Evolutionary conservation across 2,113 vertebrate species (phyloP).

Genomic region (Podarcis raffonei): DNA sequence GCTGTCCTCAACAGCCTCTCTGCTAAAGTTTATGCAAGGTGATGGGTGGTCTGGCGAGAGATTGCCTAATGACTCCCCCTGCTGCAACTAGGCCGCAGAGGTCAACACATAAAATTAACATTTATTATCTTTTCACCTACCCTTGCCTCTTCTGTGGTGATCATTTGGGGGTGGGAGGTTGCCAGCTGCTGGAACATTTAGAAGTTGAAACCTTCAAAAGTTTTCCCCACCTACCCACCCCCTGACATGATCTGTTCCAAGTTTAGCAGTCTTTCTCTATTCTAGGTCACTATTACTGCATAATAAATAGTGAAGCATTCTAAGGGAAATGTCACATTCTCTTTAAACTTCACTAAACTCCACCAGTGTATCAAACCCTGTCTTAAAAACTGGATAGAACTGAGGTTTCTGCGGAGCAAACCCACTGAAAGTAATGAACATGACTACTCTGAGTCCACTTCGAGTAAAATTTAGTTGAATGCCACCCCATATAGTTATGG

Average conservation of each 20-base stretch:
- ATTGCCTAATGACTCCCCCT: slow-evolving; percentile 1
- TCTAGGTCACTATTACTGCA: background rate
- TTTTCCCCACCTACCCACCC: background rate
- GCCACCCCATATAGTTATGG: too few relatives aligned
- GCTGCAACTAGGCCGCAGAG: background rate
- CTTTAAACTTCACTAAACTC: background rate
- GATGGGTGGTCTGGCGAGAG: slow-evolving; percentile 10
- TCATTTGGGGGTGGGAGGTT: background rate
- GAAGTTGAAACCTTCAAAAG: background rate
- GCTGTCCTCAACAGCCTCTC: too few relatives aligned
- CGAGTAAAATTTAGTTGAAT: too few relatives aligned
- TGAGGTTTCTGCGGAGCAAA: too few relatives aligned
- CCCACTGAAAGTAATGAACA: too few relatives aligned
- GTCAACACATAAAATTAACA: slow-evolving; percentile 26
- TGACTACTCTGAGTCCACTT: too few relatives aligned
- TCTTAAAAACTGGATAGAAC: too few relatives aligned
- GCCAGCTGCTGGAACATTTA: slow-evolving; percentile 9
- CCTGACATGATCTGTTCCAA: background rate
- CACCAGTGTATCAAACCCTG: background rate
- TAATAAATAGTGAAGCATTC: background rate
- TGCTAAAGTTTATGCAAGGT: background rate
- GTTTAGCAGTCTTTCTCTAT: background rate
- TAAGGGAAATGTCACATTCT: background rate
- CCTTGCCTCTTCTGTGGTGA: slow-evolving; percentile 6
- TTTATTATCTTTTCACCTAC: slow-evolving; percentile 28